These are phyloP conservation scores for Pseudanteris insignis DNA, from an alignment of 2,888 invertebrate species.

Conservation along the genomic window DNA sequence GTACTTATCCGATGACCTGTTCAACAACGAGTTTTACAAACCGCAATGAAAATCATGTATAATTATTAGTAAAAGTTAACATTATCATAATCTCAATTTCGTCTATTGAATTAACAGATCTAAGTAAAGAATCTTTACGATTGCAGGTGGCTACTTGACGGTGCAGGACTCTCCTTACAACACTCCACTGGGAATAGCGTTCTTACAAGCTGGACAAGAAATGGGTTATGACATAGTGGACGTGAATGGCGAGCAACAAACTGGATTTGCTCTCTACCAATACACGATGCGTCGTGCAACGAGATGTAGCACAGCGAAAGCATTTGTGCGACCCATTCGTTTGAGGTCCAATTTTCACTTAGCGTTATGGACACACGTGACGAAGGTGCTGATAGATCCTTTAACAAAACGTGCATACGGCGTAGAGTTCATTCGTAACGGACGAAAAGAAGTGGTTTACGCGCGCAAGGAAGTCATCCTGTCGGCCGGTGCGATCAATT, in stretches of 20 bases:
- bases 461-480: slow-evolving; percentile 85
- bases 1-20: too few relatives aligned
- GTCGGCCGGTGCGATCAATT: slow-evolving; percentile 88
- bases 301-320: slow-evolving; percentile 85
- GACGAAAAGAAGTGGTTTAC: slow-evolving; percentile 71
- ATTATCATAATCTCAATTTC: too few relatives aligned
- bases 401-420: slow-evolving; percentile 78
- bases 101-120: too few relatives aligned
- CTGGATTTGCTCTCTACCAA: slow-evolving; percentile 87
- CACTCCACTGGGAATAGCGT: slow-evolving; percentile 85
- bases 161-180: slow-evolving; percentile 82
- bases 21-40: too few relatives aligned
- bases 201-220: slow-evolving; percentile 89
- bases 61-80: too few relatives aligned
- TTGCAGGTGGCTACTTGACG: slow-evolving; percentile 77
- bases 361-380: slow-evolving; percentile 82
- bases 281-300: slow-evolving; percentile 88
- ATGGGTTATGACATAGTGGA: slow-evolving; percentile 90
- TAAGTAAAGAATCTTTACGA: not conserved
- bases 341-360: slow-evolving; percentile 83
- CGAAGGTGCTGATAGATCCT: slow-evolving; percentile 79
- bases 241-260: slow-evolving; percentile 86
- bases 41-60: too few relatives aligned
- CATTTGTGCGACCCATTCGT: slow-evolving; percentile 82
- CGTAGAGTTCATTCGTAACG: slow-evolving; percentile 80